phyloP scores from a whole-genome alignment of 2,888 invertebrate species.

The Drosophila paramelanica region DNA sequence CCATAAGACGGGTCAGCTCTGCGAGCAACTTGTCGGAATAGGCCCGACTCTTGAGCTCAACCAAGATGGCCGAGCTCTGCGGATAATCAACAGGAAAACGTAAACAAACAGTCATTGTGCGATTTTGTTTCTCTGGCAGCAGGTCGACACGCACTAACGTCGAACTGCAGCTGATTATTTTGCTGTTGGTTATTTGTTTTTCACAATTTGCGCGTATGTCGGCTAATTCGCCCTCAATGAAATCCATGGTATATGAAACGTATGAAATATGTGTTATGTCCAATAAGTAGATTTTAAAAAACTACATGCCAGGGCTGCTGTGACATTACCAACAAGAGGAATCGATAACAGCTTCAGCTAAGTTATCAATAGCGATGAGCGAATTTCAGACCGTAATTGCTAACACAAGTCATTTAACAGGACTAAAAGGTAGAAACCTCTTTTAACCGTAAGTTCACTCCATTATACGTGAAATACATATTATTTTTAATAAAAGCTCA shows the following conservation, averaged over 20 bases:
- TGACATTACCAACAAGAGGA: not conserved
- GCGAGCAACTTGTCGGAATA: constrained; percentile 88
- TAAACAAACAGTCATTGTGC: constrained; percentile 88
- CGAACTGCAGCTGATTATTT: constrained; percentile 88
- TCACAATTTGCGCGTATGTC: constrained; percentile 88
- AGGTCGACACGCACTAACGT: constrained; percentile 89
- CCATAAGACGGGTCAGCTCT: constrained; percentile 86
- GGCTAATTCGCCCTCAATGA: constrained; percentile 88
- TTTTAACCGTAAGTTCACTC: too few relatives aligned
- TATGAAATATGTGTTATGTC: constrained; percentile 14
- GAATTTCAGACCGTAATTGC: too few relatives aligned
- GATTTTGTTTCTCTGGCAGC: constrained; percentile 86
- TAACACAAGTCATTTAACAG: too few relatives aligned
- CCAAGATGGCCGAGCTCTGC: constrained; percentile 85
- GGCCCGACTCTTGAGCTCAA: constrained; percentile 90
- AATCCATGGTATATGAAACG: constrained; percentile 85
- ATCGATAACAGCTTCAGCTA: constrained; percentile 9
- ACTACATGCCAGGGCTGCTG: constrained; percentile 6
- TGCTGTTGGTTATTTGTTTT: constrained; percentile 87
- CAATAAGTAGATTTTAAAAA: constrained; percentile 34
- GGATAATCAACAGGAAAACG: constrained; percentile 89
- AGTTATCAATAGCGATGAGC: constrained; percentile 3
- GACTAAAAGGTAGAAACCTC: too few relatives aligned
- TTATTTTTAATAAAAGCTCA: too few relatives aligned
- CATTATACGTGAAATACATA: too few relatives aligned